Conservation (phyloP, 2,113 vertebrate genomes). For the Tricholaema leucomelas region DNA sequence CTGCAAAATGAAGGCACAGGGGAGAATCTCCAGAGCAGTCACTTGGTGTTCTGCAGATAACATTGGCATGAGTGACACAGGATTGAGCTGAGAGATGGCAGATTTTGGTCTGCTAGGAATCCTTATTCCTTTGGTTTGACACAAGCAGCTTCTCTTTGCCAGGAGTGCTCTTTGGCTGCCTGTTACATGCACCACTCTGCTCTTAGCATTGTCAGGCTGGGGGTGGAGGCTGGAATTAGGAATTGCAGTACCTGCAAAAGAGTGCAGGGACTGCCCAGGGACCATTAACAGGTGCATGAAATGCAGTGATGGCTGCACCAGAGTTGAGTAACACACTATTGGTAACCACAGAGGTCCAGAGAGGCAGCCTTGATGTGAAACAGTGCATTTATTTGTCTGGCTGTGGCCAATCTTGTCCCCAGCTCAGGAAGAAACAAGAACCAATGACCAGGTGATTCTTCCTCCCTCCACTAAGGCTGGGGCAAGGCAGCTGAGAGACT, state of each 20-base stretch:
- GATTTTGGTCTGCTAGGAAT: too few species aligned
- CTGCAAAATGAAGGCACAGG: fast-evolving
- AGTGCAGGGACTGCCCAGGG: background rate
- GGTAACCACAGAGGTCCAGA: background rate
- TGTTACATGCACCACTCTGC: background rate
- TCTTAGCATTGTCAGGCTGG: background rate
- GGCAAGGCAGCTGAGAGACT: too few species aligned
- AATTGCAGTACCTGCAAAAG: background rate
- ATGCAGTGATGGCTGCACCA: background rate
- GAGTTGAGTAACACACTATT: background rate
- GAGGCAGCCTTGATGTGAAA: background rate
- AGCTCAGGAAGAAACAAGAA: background rate
- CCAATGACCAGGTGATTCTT: background rate
- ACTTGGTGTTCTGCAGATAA: background rate
- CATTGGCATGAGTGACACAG: too few species aligned
- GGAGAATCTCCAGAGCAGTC: background rate
- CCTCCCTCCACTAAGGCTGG: background rate
- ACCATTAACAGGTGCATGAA: background rate
- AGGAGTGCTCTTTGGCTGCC: background rate
- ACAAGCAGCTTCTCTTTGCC: background rate
- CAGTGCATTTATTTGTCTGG: background rate
- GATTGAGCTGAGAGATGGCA: too few species aligned
- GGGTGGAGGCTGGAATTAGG: background rate
- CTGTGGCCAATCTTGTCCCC: background rate
- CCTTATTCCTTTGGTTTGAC: background rate